These are phyloP conservation scores for Cryptomyrus ogoouensis DNA, from an alignment of 2,113 vertebrate species.

Conservation along the genomic window DNA sequence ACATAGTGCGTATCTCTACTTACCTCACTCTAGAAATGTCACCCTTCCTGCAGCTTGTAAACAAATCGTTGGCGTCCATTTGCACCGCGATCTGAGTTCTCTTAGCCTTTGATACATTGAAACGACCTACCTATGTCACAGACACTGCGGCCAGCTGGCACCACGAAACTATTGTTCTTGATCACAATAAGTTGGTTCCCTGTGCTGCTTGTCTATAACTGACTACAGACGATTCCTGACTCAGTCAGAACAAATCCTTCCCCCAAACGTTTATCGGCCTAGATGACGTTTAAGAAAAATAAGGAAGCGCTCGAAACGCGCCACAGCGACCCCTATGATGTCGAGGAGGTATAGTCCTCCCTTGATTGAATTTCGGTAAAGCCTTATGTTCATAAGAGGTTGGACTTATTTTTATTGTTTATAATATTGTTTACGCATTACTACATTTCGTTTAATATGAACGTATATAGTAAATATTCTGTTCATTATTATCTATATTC, in stretches of 20 bases:
- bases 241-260: not conserved
- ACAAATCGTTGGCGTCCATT: conserved; percentile 88
- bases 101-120: conserved; percentile 66
- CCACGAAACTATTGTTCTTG: not conserved
- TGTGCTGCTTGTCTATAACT: not conserved
- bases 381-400: not conserved
- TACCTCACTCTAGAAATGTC: conserved; percentile 90
- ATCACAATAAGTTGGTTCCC: not conserved
- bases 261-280: not conserved
- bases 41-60: conserved; percentile 89
- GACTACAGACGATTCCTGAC: not conserved
- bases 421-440: not conserved
- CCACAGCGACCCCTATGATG: not conserved
- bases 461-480: not conserved
- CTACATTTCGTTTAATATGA: not conserved
- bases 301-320: not conserved
- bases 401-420: not conserved
- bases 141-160: conserved; percentile 29
- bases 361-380: not conserved
- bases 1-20: conserved; percentile 33
- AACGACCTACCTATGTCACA: conserved; percentile 58
- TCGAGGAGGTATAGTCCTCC: not conserved
- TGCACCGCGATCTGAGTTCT: conserved; percentile 54
- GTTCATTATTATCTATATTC: not conserved
- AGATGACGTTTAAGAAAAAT: not conserved